phyloP scores from a whole-genome alignment of 2,113 vertebrate species.

The Erythrocercus mccallii region DNA sequence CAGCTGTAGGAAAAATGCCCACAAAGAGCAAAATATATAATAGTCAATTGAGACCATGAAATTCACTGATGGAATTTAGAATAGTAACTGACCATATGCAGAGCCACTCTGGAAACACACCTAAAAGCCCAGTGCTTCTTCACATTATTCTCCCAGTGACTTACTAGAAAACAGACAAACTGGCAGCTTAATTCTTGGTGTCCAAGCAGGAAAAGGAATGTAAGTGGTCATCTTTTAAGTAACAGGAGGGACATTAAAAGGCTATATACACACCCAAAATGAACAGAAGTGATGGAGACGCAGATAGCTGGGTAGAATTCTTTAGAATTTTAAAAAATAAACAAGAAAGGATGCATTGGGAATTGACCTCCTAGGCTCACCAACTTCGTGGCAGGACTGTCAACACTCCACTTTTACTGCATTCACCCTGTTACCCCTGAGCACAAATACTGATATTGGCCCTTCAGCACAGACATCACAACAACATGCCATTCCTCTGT shows the following conservation, averaged over 20 bases:
- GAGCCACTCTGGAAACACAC: background rate
- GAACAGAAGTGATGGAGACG: background rate
- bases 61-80: background rate
- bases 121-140: background rate
- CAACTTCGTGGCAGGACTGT: background rate
- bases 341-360: background rate
- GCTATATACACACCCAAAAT: background rate
- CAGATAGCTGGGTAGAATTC: background rate
- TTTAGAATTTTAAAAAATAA: background rate
- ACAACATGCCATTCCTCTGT: fast-evolving
- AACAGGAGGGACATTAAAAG: background rate
- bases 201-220: background rate
- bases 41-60: background rate
- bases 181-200: background rate
- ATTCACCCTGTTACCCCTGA: background rate
- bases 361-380: background rate
- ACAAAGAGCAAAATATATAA: background rate
- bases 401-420: background rate
- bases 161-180: background rate
- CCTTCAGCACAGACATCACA: background rate
- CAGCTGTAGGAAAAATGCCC: background rate
- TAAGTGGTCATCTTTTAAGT: background rate
- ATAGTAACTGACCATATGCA: background rate
- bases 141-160: background rate
- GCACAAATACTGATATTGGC: background rate